A percentile compares a stretch with the other conserved stretches of the same genome.
These are phyloP conservation scores for Catostomus latipinnis DNA, from an alignment of 2,797 vertebrate genomes.

Conservation along the genomic window DNA sequence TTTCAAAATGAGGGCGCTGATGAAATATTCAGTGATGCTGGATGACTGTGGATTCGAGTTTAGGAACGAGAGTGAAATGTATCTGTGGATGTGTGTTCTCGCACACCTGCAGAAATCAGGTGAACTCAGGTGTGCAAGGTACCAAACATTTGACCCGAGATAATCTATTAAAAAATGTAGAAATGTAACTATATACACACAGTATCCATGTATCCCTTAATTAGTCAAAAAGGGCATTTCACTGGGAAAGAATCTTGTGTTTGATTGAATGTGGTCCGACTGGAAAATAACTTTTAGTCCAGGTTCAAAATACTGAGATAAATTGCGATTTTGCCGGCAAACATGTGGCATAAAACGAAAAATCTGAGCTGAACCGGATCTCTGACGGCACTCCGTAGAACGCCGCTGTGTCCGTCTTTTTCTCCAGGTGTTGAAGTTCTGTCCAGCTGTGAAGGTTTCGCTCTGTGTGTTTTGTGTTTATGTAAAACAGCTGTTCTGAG, in stretches of 20 bases:
- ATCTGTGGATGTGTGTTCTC: background rate
- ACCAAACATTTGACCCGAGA: too few relatives aligned
- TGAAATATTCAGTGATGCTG: conserved; percentile 23
- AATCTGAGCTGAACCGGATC: background rate
- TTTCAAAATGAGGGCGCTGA: conserved; percentile 22
- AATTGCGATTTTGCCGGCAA: background rate
- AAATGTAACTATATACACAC: too few relatives aligned
- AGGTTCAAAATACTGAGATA: background rate
- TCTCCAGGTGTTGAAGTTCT: conserved; percentile 76
- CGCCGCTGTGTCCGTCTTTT: conserved; percentile 46
- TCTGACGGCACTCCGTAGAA: background rate
- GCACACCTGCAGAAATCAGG: conserved; percentile 36
- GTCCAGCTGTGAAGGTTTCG: conserved; percentile 67
- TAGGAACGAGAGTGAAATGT: background rate
- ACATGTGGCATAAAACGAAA: background rate
- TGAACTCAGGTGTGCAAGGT: conserved; percentile 1
- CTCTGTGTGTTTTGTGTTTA: background rate
- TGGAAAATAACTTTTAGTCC: background rate
- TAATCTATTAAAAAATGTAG: background rate
- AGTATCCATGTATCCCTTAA: background rate
- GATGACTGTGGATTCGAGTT: background rate
- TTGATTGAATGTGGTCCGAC: background rate
- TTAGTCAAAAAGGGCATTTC: background rate
- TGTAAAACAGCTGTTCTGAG: conserved; percentile 7
- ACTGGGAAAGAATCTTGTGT: background rate